phyloP scores from a whole-genome alignment of 2,113 vertebrate species.

The Isurus oxyrinchus region DNA sequence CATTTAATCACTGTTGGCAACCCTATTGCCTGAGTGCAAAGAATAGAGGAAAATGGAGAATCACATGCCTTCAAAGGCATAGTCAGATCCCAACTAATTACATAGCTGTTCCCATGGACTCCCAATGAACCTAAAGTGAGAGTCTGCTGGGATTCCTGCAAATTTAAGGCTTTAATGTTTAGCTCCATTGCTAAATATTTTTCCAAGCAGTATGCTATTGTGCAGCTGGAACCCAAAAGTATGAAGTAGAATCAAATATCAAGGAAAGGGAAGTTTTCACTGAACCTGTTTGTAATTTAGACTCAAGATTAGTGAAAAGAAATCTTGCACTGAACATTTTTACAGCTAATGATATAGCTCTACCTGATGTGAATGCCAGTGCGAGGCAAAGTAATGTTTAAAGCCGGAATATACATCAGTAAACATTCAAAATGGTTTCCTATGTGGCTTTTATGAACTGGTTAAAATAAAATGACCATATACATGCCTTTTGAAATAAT shows the following conservation, averaged over 20 bases:
- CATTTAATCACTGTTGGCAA: too few species aligned
- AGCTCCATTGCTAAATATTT: not conserved
- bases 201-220: not conserved
- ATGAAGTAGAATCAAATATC: not conserved
- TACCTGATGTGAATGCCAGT: conserved; percentile 5
- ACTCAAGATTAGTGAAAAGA: not conserved
- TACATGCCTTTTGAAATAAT: not conserved
- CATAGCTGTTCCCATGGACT: not conserved
- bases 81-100: not conserved
- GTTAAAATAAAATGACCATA: not conserved
- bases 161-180: not conserved
- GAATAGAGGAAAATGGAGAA: not conserved
- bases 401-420: not conserved
- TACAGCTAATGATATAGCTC: not conserved
- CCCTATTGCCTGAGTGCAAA: too few species aligned
- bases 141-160: not conserved
- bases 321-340: conserved; percentile 21
- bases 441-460: not conserved
- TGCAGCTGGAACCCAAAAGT: not conserved
- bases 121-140: not conserved
- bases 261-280: conserved; percentile 2
- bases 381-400: not conserved
- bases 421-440: not conserved
- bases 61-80: not conserved
- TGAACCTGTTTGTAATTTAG: not conserved